Evolutionary conservation across 1,140 invertebrate genomes (phyloP), one percentile per base, ranked within the genome.

Genomic region (Babylonia areolata): DNA sequence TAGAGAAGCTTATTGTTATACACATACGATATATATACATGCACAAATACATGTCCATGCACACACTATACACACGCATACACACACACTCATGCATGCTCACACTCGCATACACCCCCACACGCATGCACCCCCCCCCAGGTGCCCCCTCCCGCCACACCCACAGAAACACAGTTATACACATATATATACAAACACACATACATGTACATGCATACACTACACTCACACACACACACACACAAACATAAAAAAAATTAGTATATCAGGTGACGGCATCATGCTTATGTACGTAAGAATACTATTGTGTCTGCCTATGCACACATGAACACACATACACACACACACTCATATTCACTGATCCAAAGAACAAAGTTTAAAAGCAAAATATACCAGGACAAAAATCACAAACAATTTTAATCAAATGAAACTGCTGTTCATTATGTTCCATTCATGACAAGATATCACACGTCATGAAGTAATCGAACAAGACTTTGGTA

Each of bases 191-290:
- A 73, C 71, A 73, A n/a, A 73, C 71, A 35, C 31, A 35, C 9
- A 73, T 5, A 73, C 71, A 73, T 31, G 35, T 31, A 73, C 69
- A 35, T 23, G 23, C 69, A 35, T 31, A 73, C 71, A 73, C 71
- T 5, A 73, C 71, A 73, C 71, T 12, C 71, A 73, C 71, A 73
- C 71, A 73, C 71, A 35, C 71, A 35, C 71, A 73, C 71, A 73
- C 71, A 73, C 71, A 73, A n/a, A 73, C 71, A 73, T 31, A 73
- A 20, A 5, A n/a, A 9, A 69, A 20, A 69, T 11, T 31, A 5
- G 5, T 31, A 12, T 5, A 12, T 23, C 28, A 5, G 5, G 3
- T 69, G 17, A 69, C 64, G 28, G 3, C 5, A 9, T 9, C 28
- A n/a, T 23, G 64, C 64, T 5, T 23, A 69, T 31, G 3, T 31